Evolutionary conservation across 2,113 vertebrate genomes (phyloP), one percentile per base, ranked within the genome.

Genomic region (Entelurus aequoreus): DNA sequence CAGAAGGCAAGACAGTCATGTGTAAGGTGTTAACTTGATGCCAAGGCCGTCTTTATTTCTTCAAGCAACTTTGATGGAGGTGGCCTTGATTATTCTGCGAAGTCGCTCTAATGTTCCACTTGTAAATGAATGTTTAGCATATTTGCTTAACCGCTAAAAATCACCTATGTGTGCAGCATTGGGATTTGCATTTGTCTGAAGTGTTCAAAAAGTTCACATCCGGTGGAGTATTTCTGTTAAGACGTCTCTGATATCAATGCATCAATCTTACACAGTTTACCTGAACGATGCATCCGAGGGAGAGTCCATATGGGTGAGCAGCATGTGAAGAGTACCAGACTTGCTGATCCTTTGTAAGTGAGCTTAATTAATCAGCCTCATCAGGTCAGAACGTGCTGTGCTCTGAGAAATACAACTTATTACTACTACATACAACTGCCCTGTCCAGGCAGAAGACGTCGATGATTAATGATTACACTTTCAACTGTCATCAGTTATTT

Each of bases 341-440:
- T 94, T 97, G 94, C 94, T 95, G 94, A 97, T 97, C 92, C 92
- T 88, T 90, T 88, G 92, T 94, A 95, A 95, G 93, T 93, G 90
- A 91, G 90, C 92, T 91, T 93, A 94, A 96, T 96, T 96, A 97
- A 95, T 95, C 91, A 91, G 92, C 92, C 92, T 93, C 91, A 88
- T 92, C 91, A 91, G 91, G 74, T 80, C 91, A 93, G 65, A 51
- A 59, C 63, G 62, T 60, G 67, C 75, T 68, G 58, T 9, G 69
- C 71, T 73, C 85, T 90, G 90, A 92, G 88, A 92, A 92, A 91
- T 87, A 91, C 67, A 88, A 86, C 66, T 50, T 46, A 46, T 90
- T 88, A 89, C 89, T 90, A 92, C 94, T 95, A 94, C 92, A 92
- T 92, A 88, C 90, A 92, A 92, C 91, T 93, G 90, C 91, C 90